Evolutionary conservation across 2,797 vertebrate genomes (phyloP).

Genomic region (Danio aesculapii): DNA sequence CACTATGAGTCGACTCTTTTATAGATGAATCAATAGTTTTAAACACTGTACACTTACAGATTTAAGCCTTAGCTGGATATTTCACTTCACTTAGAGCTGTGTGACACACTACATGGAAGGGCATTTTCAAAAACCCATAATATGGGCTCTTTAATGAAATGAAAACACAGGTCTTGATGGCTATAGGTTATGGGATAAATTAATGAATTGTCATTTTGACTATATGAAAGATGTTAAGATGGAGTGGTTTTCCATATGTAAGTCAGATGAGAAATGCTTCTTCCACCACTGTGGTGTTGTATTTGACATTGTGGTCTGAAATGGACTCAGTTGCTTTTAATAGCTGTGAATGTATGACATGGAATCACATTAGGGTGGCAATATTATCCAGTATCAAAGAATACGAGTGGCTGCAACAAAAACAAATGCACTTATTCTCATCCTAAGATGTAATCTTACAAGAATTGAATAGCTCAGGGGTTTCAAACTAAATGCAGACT

Average conservation of each 20-base stretch:
- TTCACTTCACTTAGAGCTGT: no score
- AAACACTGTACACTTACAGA: no score
- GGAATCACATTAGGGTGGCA: slow-evolving; percentile 56
- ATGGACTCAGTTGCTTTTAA: slow-evolving; percentile 72
- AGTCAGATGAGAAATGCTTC: slow-evolving; percentile 20
- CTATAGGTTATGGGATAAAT: not conserved
- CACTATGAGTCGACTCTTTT: no score
- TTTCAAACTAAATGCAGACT: no score
- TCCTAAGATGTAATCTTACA: not conserved
- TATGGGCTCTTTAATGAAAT: no score
- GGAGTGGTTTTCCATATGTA: slow-evolving; percentile 45
- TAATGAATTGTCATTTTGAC: not conserved
- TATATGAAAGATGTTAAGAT: not conserved
- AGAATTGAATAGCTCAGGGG: not conserved
- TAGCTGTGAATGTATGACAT: slow-evolving; percentile 67
- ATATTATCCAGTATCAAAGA: slow-evolving; percentile 33
- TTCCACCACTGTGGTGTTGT: slow-evolving; percentile 65
- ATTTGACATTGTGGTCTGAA: slow-evolving; percentile 72
- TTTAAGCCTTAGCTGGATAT: no score
- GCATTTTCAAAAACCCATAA: no score
- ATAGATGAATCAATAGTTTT: no score
- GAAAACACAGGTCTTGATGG: not conserved
- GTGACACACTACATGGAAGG: no score
- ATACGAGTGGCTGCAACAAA: not conserved
- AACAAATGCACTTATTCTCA: not conserved